Percentiles rank a stretch among this genome's conserved stretches.
Evolutionary conservation across 2,797 vertebrate species (phyloP).

Genomic region (Otolemur crassicaudatus): DNA sequence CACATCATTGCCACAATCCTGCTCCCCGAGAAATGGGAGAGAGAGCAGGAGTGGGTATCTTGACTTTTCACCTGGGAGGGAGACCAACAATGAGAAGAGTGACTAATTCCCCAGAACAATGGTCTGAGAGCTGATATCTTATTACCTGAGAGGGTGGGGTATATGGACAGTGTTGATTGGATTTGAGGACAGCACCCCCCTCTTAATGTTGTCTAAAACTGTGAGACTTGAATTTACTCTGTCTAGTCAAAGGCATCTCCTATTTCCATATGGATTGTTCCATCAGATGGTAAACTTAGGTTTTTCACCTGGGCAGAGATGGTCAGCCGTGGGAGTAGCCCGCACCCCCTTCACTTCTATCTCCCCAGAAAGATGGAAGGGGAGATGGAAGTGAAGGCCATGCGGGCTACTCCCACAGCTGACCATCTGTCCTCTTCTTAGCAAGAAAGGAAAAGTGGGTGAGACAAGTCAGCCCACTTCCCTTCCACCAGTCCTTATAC

Average conservation of each 20-base stretch:
- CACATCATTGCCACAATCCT: neutral
- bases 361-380: neutral
- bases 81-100: neutral
- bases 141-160: neutral
- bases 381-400: too few species aligned
- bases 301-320: neutral
- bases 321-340: neutral
- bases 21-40: neutral
- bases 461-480: neutral
- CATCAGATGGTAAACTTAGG: neutral
- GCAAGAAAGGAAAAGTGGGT: neutral
- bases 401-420: too few species aligned
- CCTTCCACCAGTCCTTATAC: neutral
- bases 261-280: neutral
- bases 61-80: neutral
- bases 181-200: neutral
- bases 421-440: neutral
- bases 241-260: neutral
- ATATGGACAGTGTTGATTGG: neutral
- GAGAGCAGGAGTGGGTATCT: neutral
- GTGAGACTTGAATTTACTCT: neutral
- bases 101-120: neutral
- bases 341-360: neutral
- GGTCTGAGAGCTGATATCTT: neutral
- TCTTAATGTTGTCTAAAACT: neutral